Evolutionary conservation across 2,113 vertebrate species (phyloP).

Genomic region (Pelodiscus sinensis): DNA sequence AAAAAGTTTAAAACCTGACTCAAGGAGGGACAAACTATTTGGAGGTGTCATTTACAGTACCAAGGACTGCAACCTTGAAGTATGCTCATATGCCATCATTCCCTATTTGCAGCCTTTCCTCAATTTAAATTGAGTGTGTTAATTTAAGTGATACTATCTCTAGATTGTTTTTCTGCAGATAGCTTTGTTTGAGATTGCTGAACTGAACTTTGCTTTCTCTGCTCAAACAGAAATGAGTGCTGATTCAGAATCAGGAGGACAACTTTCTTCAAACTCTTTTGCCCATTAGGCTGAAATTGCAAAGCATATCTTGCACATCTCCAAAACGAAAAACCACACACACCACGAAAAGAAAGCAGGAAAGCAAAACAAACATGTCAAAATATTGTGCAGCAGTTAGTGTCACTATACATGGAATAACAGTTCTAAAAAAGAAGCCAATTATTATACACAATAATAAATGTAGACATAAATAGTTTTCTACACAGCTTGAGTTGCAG

Average conservation of each 20-base stretch:
- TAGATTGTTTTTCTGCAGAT: conserved; percentile 8
- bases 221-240: background rate
- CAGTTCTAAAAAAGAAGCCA: background rate
- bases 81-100: background rate
- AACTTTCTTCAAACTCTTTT: background rate
- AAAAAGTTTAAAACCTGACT: background rate
- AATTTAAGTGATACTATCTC: conserved; percentile 34
- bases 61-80: background rate
- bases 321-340: background rate
- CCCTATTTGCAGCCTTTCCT: background rate
- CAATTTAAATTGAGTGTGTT: conserved; percentile 26
- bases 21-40: background rate
- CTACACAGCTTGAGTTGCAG: background rate
- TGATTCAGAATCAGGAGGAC: background rate
- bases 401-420: background rate
- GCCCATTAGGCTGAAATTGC: background rate
- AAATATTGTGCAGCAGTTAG: background rate
- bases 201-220: background rate
- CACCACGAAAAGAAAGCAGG: background rate
- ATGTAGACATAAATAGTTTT: background rate
- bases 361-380: background rate
- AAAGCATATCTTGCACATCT: background rate
- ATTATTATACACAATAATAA: background rate
- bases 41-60: background rate
- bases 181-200: conserved; percentile 4